Base-by-base conservation (phyloP, 2,797 vertebrate species). In the Typhlichthys subterraneus region DNA sequence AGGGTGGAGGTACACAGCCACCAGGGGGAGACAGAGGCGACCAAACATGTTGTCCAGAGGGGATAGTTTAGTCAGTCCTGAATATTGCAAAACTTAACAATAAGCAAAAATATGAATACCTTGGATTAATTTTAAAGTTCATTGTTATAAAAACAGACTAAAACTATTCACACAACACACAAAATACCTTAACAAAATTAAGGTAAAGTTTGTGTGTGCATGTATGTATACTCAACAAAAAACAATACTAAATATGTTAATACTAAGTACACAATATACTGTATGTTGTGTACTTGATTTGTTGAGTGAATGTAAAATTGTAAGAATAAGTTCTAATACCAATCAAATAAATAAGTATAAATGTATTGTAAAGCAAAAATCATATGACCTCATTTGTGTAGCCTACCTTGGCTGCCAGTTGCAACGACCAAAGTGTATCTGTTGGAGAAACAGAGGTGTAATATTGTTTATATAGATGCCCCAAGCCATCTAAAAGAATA, bases 1-100 rank as follows among this genome's bases (percentile, higher is more conserved):
- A 0, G 86, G 82, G 38, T 83, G 85, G 29, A 91, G 52, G n/a
- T 86, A 31, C 47, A 82, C n/a, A 19, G 57, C 80, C 88, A 92
- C 53, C 57, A 90, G 75, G 66, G 74, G 76, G 76, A 92, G 70
- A 73, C 75, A 86, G 19, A 86, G 50, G 13, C 8, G 53, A 45
- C 63, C 31, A 42, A n/a, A 11, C 83, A 85, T 89, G 59, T 2
- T 84, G 54, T 57, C 49, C 45, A 50, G 12, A 68, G 11, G 47
- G 70, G 11, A 23, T 4, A 33, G 15, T 48, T 4, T 10, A 12
- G 11, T 38, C 1, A 45, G 5, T 67, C 31, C 67, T 79, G 53
- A 23, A 15, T 10, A 60, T 0, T 60, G 9, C 54, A 5, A 2
- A 1, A 49, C 15, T 12, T 12, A 48, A 48, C 47, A 14, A 12